phyloP scores from a whole-genome alignment of 92 coral and sea anemone genomes.

The Zoanthus sociatus region DNA sequence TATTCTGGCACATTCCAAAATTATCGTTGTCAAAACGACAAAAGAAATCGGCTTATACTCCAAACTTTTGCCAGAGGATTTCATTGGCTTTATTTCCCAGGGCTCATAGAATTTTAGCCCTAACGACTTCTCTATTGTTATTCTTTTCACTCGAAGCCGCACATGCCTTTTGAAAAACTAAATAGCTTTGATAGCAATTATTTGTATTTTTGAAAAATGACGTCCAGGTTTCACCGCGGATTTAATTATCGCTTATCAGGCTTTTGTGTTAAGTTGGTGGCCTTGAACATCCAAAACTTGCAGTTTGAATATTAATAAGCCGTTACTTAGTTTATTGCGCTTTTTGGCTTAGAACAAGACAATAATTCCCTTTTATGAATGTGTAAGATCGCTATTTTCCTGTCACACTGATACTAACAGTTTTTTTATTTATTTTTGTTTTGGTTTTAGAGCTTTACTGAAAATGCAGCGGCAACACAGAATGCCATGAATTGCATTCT shows the following conservation, averaged over 20 bases:
- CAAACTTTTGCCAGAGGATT: slow-evolving; percentile 1
- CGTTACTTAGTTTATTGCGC: neutral
- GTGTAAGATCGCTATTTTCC: slow-evolving; percentile 15
- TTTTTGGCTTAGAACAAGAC: neutral
- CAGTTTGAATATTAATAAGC: slow-evolving; percentile 37
- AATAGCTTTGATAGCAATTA: slow-evolving; percentile 66
- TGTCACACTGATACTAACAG: slow-evolving; percentile 36
- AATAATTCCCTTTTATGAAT: neutral
- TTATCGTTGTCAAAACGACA: neutral
- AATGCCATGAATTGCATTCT: slow-evolving; percentile 74
- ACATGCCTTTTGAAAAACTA: slow-evolving; percentile 81
- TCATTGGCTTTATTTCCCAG: slow-evolving; percentile 21
- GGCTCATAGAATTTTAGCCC: neutral
- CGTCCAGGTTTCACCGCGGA: slow-evolving; percentile 62
- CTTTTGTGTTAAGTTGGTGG: slow-evolving; percentile 67
- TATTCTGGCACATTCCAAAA: neutral
- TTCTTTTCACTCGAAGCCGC: slow-evolving; percentile 52
- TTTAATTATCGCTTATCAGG: slow-evolving; percentile 70
- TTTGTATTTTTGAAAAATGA: slow-evolving; percentile 60
- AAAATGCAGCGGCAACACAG: slow-evolving; percentile 63
- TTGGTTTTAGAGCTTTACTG: slow-evolving; percentile 65
- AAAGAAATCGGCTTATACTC: slow-evolving; percentile 23
- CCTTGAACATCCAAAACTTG: slow-evolving; percentile 58
- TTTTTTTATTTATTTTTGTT: slow-evolving; percentile 10
- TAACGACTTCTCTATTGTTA: slow-evolving; percentile 55